Conservation (phyloP, 2,888 invertebrate species). For the Calameuta filiformis region DNA sequence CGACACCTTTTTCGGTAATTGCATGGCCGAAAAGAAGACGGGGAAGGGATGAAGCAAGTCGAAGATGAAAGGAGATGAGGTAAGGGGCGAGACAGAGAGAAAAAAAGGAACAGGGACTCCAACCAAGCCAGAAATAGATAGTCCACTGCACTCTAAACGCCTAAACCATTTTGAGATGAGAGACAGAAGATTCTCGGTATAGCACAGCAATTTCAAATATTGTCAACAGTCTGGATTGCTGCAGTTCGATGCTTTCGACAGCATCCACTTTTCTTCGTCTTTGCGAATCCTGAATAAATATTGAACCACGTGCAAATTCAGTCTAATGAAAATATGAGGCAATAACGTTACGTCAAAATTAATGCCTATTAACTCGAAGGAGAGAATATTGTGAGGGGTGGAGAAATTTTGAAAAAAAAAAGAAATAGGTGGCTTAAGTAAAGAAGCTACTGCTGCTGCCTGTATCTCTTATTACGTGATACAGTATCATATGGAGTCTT, state of each 20-base stretch:
- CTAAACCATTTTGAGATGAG: not conserved
- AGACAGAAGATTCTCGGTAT: not conserved
- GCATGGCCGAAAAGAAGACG: constrained; percentile 16
- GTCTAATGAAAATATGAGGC: not conserved
- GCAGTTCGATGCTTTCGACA: not conserved
- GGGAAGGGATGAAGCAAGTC: constrained; percentile 17
- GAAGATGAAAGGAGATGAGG: not conserved
- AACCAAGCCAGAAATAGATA: not conserved
- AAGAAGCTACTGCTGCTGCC: not conserved
- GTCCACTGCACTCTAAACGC: not conserved
- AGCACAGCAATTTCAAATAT: not conserved
- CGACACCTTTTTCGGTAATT: constrained; percentile 23
- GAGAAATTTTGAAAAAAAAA: not conserved
- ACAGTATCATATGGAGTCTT: not conserved
- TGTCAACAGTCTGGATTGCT: not conserved
- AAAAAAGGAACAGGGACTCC: not conserved
- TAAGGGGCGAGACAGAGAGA: not conserved
- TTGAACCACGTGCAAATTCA: not conserved
- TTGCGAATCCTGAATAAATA: not conserved
- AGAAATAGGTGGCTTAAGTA: not conserved
- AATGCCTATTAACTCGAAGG: not conserved
- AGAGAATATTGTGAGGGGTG: not conserved
- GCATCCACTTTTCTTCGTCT: not conserved
- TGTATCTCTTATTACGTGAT: not conserved
- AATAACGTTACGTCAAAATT: not conserved